phyloP scores from a whole-genome alignment of 2,797 vertebrate species.

The Eurystomus glaucurus region DNA sequence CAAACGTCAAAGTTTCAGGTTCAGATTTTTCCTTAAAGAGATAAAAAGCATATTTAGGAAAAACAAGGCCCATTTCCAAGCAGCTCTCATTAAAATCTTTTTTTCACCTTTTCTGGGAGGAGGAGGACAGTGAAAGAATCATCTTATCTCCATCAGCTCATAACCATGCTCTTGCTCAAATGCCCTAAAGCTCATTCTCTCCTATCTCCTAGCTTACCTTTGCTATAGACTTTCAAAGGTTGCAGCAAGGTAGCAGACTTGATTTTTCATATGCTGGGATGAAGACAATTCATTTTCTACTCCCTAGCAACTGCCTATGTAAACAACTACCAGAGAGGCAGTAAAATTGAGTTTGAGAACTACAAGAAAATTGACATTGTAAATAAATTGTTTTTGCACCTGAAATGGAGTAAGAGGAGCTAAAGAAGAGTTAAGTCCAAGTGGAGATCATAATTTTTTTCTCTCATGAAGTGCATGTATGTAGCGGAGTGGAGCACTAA shows the following conservation, averaged over 20 bases:
- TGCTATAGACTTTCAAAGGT: not conserved
- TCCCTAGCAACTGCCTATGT: conserved; percentile 28
- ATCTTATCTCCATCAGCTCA: not conserved
- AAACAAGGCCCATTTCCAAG: not conserved
- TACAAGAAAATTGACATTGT: not conserved
- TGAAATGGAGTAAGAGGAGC: not conserved
- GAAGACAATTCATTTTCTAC: conserved; percentile 24
- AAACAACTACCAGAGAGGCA: not conserved
- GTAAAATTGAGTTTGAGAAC: not conserved
- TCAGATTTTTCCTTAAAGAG: not conserved
- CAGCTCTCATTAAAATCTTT: not conserved
- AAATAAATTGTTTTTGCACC: not conserved
- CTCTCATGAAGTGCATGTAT: not conserved
- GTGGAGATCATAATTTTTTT: not conserved
- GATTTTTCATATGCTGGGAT: conserved; percentile 6
- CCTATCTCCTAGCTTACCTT: not conserved
- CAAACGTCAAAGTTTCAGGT: not conserved
- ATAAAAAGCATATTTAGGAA: not conserved
- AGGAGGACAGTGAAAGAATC: not conserved
- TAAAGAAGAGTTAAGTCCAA: not conserved
- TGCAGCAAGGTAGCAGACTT: not conserved
- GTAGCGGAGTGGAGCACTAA: rapidly evolving
- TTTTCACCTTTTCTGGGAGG: not conserved
- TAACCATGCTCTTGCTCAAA: not conserved
- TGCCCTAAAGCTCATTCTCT: not conserved